A percentile compares a stretch with the other conserved stretches of the same genome.
Conservation (phyloP, 2,797 vertebrate species). For the Cephalopachus bancanus region DNA sequence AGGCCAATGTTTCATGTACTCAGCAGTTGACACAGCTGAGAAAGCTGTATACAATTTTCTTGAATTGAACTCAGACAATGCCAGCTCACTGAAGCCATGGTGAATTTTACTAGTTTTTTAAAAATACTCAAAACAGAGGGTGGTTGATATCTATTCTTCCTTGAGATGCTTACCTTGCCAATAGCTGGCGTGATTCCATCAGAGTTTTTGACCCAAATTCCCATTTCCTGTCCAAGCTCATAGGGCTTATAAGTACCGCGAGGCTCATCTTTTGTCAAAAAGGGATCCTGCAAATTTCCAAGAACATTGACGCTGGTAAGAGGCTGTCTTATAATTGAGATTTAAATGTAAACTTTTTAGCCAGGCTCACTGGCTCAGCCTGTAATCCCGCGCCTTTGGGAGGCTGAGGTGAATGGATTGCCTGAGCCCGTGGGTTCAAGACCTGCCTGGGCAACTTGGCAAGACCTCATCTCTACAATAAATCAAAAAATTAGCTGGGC, state of each 20-base stretch:
- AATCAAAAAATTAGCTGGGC: too few relatives aligned
- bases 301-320: slow-evolving; percentile 19
- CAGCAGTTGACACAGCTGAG: neutral
- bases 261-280: slow-evolving; percentile 84
- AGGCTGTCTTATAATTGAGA: slow-evolving; percentile 31
- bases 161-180: slow-evolving; percentile 73
- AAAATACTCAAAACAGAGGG: neutral
- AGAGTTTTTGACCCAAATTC: slow-evolving; percentile 85
- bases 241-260: slow-evolving; percentile 81
- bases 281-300: slow-evolving; percentile 83
- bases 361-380: too few relatives aligned
- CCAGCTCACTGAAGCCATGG: neutral
- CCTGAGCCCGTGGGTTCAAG: too few relatives aligned
- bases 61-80: neutral
- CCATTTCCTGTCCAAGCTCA: slow-evolving; percentile 82
- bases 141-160: neutral
- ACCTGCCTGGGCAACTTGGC: too few relatives aligned
- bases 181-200: slow-evolving; percentile 79
- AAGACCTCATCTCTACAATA: too few relatives aligned
- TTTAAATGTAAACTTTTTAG: neutral
- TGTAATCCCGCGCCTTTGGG: too few relatives aligned
- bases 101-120: neutral
- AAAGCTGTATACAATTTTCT: neutral
- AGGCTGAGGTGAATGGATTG: too few relatives aligned
- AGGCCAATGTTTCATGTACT: neutral